Conservation (phyloP, 1,140 invertebrate genomes). For the Ganaspis sp. region DNA sequence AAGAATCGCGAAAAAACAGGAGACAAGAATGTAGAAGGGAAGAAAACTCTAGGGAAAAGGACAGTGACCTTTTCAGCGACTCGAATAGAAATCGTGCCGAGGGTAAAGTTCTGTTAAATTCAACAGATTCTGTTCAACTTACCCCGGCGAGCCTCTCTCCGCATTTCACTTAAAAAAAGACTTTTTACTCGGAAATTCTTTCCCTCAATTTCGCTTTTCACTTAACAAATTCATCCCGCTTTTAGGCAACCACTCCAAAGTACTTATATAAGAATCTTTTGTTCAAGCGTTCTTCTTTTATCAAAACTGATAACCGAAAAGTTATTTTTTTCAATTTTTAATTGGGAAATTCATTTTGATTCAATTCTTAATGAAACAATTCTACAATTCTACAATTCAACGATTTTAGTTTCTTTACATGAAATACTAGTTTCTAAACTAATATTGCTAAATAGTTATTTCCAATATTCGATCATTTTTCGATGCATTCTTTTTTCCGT, state of each 20-base stretch:
- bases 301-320: too few species aligned
- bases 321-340: too few species aligned
- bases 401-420: too few species aligned
- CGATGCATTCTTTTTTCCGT: neutral
- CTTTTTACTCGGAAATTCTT: neutral
- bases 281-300: neutral
- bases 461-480: too few species aligned
- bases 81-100: slow-evolving; percentile 6
- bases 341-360: too few species aligned
- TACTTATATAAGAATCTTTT: neutral
- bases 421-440: too few species aligned
- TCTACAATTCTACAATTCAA: too few species aligned
- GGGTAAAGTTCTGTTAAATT: slow-evolving; percentile 1
- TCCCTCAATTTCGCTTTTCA: slow-evolving; percentile 5
- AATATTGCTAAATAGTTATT: too few species aligned
- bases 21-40: slow-evolving; percentile 21
- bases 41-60: neutral
- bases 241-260: neutral
- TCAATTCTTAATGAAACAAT: too few species aligned
- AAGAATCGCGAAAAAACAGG: slow-evolving; percentile 19
- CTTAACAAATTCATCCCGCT: neutral
- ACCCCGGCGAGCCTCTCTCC: neutral
- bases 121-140: slow-evolving; percentile 23
- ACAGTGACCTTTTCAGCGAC: slow-evolving; percentile 28
- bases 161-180: slow-evolving; percentile 12